Base-by-base conservation (phyloP, 2,797 vertebrate species). In the Sandelia bainsii region DNA sequence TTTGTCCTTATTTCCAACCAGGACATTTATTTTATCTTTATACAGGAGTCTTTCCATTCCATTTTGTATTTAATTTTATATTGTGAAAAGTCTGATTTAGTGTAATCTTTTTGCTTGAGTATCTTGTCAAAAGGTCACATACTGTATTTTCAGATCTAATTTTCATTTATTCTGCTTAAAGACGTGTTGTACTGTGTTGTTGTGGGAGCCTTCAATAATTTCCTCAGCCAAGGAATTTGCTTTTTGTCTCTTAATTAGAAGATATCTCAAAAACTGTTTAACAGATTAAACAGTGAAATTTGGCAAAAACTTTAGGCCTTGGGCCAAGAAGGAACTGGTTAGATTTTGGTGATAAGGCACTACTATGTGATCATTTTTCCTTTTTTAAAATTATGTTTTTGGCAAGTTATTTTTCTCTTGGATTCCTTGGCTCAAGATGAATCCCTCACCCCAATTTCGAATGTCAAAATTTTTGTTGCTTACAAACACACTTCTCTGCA, bases 171-270 rank as follows among this genome's bases (percentile, higher is more conserved):
- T 83, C 37, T 59, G 40, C 49, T 63, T 54, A 8, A 69, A 29
- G 32, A 40, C 70, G 44, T 51, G 20, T 40, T 20, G 40, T n/a
- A 34, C 13, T 44, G 60, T 37, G 42, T 32, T 48, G 27, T 37
- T 40, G 39, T 68, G 42, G 52, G 34, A 60, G 19, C 25, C 69
- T 79, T 60, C 14, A 76, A 49, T 83, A 71, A 76, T 72, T 19
- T 64, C 27, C 54, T 60, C 57, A 56, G 60, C 66, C 51, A 20
- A 1, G 39, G 10, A 14, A 40, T 74, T 74, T 62, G 29, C 29
- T 66, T 71, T 68, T 71, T 54, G 17, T 65, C 62, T 69, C 32
- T 62, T 76, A 70, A 68, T 82, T 58, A 80, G 57, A 52, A 48
- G 17, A 25, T 45, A 65, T 60, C 22, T 49, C 27, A 45, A 69